These are phyloP conservation scores for Drosophila pseudotakahashii DNA, from an alignment of 2,888 invertebrate genomes.

Conservation along the genomic window DNA sequence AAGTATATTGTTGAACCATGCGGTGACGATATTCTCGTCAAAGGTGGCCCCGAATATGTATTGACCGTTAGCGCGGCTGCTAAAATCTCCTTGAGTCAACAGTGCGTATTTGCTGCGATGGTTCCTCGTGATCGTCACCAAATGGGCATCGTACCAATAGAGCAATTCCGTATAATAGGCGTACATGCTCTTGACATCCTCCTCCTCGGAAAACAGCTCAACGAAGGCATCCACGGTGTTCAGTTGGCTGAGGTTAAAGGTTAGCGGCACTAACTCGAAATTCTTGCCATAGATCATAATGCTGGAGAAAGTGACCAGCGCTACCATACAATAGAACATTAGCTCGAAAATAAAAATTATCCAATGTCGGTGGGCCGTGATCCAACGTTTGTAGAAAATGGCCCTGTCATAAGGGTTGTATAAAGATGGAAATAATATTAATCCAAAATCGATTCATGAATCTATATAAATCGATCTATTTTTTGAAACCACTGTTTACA, in stretches of 20 bases:
- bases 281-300: slow-evolving; percentile 50
- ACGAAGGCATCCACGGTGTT: slow-evolving; percentile 47
- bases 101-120: slow-evolving; percentile 19
- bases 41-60: slow-evolving; percentile 61
- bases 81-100: slow-evolving; percentile 30
- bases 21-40: slow-evolving; percentile 27
- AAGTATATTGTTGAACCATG: slow-evolving; percentile 71
- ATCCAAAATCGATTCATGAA: too few species aligned
- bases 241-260: slow-evolving; percentile 56
- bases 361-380: slow-evolving; percentile 18
- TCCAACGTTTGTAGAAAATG: slow-evolving; percentile 44
- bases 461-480: background rate
- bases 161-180: slow-evolving; percentile 53
- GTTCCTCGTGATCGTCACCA: slow-evolving; percentile 9
- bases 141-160: slow-evolving; percentile 62
- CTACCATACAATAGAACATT: slow-evolving; percentile 20
- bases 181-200: slow-evolving; percentile 22
- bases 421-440: too few species aligned
- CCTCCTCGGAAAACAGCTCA: slow-evolving; percentile 32
- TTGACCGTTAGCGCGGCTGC: slow-evolving; percentile 40
- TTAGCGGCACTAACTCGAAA: slow-evolving; percentile 34
- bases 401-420: slow-evolving; percentile 8
- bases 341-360: slow-evolving; percentile 32
- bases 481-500: background rate
- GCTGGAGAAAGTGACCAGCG: slow-evolving; percentile 36